A percentile compares a stretch with the other conserved stretches of the same genome.
Evolutionary conservation across 2,888 invertebrate species (phyloP).

Genomic region (Agapetus fuscipes): DNA sequence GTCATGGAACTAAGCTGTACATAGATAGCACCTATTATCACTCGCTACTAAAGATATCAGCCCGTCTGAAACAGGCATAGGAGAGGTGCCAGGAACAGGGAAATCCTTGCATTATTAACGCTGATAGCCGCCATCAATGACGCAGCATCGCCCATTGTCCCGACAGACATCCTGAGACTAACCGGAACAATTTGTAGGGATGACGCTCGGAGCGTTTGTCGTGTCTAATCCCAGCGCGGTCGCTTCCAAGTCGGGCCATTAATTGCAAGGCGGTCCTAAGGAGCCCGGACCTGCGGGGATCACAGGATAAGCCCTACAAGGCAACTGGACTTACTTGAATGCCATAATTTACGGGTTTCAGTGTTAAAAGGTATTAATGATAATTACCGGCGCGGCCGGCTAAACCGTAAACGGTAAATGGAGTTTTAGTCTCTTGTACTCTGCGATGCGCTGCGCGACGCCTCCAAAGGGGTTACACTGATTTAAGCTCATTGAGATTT

Average conservation of each 20-base stretch:
- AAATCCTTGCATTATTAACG: constrained; percentile 4
- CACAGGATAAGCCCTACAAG: constrained; percentile 21
- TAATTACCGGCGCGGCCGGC: constrained; percentile 21
- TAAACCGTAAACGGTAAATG: constrained; percentile 21
- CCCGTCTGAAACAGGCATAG: too few species aligned
- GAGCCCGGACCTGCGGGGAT: constrained; percentile 15
- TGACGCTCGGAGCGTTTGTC: constrained; percentile 17
- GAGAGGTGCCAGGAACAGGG: too few species aligned
- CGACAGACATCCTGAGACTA: constrained; percentile 3
- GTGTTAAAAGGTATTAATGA: constrained; percentile 22
- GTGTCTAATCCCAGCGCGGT: constrained; percentile 20
- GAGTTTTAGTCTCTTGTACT: constrained; percentile 21
- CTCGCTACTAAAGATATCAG: too few species aligned
- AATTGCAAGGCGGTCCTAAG: constrained; percentile 16
- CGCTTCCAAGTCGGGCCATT: constrained; percentile 19
- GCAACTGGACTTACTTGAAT: constrained; percentile 21
- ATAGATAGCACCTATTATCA: too few species aligned
- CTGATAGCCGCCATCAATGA: constrained; percentile 1
- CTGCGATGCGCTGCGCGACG: constrained; percentile 16
- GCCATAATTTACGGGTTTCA: constrained; percentile 22
- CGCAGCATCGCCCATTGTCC: not conserved
- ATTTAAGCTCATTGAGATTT: constrained; percentile 21
- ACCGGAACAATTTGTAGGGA: constrained; percentile 16
- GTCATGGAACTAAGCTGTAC: too few species aligned
- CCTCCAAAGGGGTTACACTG: constrained; percentile 19